phyloP scores from a whole-genome alignment of 30 jellyfish, hydroid and myxozoan species.

The Clytia hemisphaerica region DNA sequence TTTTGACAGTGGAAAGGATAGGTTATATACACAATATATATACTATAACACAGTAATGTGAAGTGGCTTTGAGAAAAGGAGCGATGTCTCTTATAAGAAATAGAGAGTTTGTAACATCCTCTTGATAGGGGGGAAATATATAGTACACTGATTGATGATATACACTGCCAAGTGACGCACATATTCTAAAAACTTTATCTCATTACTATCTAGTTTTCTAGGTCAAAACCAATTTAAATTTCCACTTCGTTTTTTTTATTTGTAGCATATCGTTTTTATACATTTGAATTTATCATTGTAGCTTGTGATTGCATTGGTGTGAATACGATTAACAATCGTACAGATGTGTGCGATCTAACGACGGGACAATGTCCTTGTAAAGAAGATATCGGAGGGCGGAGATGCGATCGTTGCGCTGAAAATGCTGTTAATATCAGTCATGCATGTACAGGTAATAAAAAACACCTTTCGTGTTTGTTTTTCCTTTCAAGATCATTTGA shows the following conservation, averaged over 20 bases:
- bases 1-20: too few species aligned
- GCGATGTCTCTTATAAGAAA: too few species aligned
- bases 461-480: neutral
- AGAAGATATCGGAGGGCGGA: constrained; percentile 51
- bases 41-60: too few species aligned
- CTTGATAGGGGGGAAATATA: too few species aligned
- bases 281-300: neutral
- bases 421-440: constrained; percentile 55
- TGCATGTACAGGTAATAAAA: constrained; percentile 42
- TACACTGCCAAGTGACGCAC: too few species aligned
- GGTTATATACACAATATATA: too few species aligned
- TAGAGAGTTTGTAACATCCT: too few species aligned
- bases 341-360: constrained; percentile 28
- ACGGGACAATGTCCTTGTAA: constrained; percentile 71
- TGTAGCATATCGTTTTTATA: neutral
- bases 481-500: too few species aligned
- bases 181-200: neutral
- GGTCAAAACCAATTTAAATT: neutral
- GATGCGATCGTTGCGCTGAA: constrained; percentile 68
- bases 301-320: constrained; percentile 58
- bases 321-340: constrained; percentile 37
- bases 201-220: too few species aligned
- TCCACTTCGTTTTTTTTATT: too few species aligned
- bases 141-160: too few species aligned
- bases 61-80: too few species aligned